Conservation (phyloP, 2,113 vertebrate species). For the Corydoras sp. region DNA sequence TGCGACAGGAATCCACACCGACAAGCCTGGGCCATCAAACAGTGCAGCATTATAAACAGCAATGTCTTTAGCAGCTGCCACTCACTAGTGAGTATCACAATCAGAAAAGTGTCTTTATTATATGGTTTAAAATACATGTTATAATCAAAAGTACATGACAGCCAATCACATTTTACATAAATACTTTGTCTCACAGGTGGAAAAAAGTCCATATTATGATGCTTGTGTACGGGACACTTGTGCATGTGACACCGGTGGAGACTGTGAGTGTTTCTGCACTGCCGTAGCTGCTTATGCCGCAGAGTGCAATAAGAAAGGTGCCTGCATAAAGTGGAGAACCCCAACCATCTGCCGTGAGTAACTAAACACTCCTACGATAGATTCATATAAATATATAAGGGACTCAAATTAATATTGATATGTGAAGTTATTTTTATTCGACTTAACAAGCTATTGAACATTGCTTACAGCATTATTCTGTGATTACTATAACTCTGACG, state of each 20-base stretch:
- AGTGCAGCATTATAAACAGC: constrained; percentile 74
- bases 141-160: no score
- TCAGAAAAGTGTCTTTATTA: neutral
- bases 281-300: constrained; percentile 84
- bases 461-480: constrained; percentile 64
- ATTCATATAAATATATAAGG: neutral
- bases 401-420: neutral
- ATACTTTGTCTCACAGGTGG: constrained; percentile 65
- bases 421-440: neutral
- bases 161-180: no score
- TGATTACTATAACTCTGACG: constrained; percentile 64
- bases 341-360: constrained; percentile 81
- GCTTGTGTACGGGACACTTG: constrained; percentile 82
- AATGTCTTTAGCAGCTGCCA: constrained; percentile 66
- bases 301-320: constrained; percentile 70
- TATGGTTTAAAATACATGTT: neutral
- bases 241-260: constrained; percentile 82
- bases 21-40: constrained; percentile 73
- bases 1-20: constrained; percentile 71
- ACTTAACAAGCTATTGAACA: neutral
- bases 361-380: neutral
- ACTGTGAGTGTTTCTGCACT: constrained; percentile 91
- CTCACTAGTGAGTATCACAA: constrained; percentile 60
- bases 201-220: constrained; percentile 73
- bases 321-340: constrained; percentile 82